phyloP scores from a whole-genome alignment of 2,888 invertebrate species.

The Aleiodes alternator region DNA sequence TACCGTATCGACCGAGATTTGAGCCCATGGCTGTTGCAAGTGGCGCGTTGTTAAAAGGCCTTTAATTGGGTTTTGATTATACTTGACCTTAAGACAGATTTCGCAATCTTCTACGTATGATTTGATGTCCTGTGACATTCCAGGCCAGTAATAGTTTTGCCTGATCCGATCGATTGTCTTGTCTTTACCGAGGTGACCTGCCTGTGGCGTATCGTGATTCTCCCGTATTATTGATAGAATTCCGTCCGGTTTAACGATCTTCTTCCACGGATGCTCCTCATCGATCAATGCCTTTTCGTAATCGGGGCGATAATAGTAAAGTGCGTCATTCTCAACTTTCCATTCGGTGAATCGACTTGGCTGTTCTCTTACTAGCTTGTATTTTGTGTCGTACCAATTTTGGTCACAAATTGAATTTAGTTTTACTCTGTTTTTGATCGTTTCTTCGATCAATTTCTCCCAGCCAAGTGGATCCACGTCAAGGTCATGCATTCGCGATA shows the following conservation, averaged over 20 bases:
- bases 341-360: constrained; percentile 10
- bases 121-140: neutral
- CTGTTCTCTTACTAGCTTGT: constrained; percentile 17
- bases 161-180: constrained; percentile 47
- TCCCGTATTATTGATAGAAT: constrained; percentile 39
- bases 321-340: constrained; percentile 13
- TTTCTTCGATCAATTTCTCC: constrained; percentile 39
- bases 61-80: too few relatives aligned
- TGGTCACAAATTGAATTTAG: neutral
- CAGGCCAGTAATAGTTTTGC: constrained; percentile 47
- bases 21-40: too few relatives aligned
- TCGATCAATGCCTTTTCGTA: constrained; percentile 39
- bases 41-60: too few relatives aligned
- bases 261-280: neutral
- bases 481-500: constrained; percentile 44
- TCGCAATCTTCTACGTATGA: too few relatives aligned
- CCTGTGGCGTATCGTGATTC: constrained; percentile 43
- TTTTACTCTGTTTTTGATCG: neutral
- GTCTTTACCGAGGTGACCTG: constrained; percentile 8
- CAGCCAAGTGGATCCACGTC: constrained; percentile 38
- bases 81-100: too few relatives aligned
- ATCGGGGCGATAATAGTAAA: constrained; percentile 31
- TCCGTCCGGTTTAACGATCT: constrained; percentile 37
- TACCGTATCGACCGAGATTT: too few relatives aligned
- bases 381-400: constrained; percentile 41